Evolutionary conservation across 2,888 invertebrate species (phyloP).

Genomic region (Hirtodrosophila duncani): DNA sequence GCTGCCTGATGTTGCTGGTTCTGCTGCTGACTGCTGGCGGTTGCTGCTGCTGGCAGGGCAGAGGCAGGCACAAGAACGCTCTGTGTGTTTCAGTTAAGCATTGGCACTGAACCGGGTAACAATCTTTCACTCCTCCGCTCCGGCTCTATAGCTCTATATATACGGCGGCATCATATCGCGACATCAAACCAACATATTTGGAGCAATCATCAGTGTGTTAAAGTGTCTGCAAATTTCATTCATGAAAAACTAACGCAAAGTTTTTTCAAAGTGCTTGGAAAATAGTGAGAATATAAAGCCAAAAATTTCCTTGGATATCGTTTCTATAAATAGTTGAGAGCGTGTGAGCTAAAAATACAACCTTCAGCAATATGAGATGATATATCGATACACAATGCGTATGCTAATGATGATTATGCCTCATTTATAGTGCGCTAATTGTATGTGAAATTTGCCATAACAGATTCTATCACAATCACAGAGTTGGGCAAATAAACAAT

Average conservation of each 20-base stretch:
- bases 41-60: constrained; percentile 54
- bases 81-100: constrained; percentile 78
- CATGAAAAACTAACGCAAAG: no score
- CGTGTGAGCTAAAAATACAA: no score
- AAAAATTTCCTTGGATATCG: no score
- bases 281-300: no score
- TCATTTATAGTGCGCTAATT: constrained; percentile 75
- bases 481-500: constrained; percentile 23
- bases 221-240: no score
- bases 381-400: constrained; percentile 34
- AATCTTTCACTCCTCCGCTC: constrained; percentile 72
- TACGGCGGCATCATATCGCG: no score
- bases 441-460: constrained; percentile 74
- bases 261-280: no score
- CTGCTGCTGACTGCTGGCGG: no score
- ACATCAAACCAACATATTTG: no score
- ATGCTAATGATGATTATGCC: constrained; percentile 60
- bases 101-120: constrained; percentile 79
- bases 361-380: constrained; percentile 46
- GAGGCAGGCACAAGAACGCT: constrained; percentile 73
- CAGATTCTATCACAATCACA: constrained; percentile 16
- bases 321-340: no score
- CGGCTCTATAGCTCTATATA: constrained; percentile 21
- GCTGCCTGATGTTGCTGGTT: no score
- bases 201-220: no score